phyloP scores from a whole-genome alignment of 2,888 invertebrate species.

The Dioctria rufipes region DNA sequence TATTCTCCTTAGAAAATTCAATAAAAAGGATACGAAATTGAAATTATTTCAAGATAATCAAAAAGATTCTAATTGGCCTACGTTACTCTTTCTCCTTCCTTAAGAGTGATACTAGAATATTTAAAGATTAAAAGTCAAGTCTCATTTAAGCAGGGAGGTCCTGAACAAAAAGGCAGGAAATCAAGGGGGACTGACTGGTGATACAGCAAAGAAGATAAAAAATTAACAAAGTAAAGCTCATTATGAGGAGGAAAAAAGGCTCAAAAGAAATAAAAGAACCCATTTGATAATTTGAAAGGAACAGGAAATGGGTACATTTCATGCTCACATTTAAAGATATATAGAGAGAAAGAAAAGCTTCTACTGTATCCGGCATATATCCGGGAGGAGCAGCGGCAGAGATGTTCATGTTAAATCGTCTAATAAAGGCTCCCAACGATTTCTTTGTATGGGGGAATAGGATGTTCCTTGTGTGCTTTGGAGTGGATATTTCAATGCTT shows the following conservation, averaged over 20 bases:
- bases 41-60: no score
- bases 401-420: conserved; percentile 45
- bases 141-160: no score
- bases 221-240: conserved; percentile 49
- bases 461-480: conserved; percentile 28
- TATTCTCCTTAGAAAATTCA: no score
- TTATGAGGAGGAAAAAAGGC: conserved; percentile 37
- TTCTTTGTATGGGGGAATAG: background rate
- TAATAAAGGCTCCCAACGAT: conserved; percentile 15
- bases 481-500: conserved; percentile 38
- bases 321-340: conserved; percentile 41
- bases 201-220: conserved; percentile 24
- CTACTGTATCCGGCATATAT: conserved; percentile 35
- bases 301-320: conserved; percentile 47
- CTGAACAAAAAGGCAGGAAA: no score
- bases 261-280: conserved; percentile 46
- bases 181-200: no score
- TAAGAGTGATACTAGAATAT: no score
- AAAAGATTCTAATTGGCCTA: no score
- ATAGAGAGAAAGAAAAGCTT: conserved; percentile 36
- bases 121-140: no score
- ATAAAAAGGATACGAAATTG: no score
- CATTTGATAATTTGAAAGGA: conserved; percentile 48
- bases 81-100: no score
- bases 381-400: background rate